Evolutionary conservation across 2,888 invertebrate genomes (phyloP).

Genomic region (Cyclophora punctaria): DNA sequence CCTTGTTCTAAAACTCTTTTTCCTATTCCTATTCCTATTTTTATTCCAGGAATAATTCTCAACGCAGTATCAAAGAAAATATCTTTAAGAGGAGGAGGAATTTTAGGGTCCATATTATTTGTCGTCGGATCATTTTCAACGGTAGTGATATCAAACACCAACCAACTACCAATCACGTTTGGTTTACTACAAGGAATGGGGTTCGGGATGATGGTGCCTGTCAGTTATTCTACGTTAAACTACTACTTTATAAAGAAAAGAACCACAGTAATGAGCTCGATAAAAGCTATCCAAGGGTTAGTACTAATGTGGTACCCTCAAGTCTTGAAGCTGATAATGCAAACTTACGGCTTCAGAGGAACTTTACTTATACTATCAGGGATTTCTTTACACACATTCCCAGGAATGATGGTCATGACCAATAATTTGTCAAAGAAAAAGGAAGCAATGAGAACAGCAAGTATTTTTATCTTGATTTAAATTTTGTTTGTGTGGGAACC

Average conservation of each 20-base stretch:
- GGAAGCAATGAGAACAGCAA: conserved; percentile 50
- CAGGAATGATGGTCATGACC: conserved; percentile 73
- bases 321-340: conserved; percentile 64
- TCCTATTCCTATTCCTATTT: no score
- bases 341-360: conserved; percentile 76
- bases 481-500: no score
- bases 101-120: conserved; percentile 70
- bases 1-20: neutral
- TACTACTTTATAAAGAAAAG: conserved; percentile 76
- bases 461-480: conserved; percentile 38
- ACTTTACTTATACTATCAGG: conserved; percentile 75
- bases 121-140: conserved; percentile 68
- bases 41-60: conserved; percentile 76
- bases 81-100: conserved; percentile 71
- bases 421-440: conserved; percentile 22
- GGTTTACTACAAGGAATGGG: conserved; percentile 77
- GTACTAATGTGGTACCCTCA: conserved; percentile 76
- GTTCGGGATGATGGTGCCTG: conserved; percentile 78
- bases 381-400: conserved; percentile 74
- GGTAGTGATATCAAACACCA: conserved; percentile 69
- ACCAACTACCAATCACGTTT: conserved; percentile 74
- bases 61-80: conserved; percentile 70
- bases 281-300: conserved; percentile 76
- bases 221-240: conserved; percentile 78
- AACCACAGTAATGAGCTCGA: conserved; percentile 76